A percentile compares a stretch with the other conserved stretches of the same genome.
Evolutionary conservation across 2,113 vertebrate genomes (phyloP).

Genomic region (Lepisosteus osseus): DNA sequence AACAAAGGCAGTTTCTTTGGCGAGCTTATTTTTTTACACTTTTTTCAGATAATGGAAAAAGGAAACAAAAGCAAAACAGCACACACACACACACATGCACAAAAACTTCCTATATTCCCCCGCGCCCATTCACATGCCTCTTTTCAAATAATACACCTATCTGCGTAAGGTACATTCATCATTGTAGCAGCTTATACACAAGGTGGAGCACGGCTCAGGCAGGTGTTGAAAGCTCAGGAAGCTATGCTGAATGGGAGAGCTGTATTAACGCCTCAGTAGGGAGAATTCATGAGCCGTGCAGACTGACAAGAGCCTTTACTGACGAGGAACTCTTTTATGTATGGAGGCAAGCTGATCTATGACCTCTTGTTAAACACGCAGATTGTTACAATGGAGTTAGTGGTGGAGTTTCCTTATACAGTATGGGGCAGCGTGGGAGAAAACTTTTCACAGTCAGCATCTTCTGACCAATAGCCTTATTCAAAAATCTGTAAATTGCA

Average conservation of each 20-base stretch:
- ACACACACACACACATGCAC: conserved; percentile 37
- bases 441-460: too few relatives aligned
- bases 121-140: too few relatives aligned
- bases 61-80: conserved; percentile 35
- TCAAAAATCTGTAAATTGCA: too few relatives aligned
- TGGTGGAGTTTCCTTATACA: too few relatives aligned
- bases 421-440: too few relatives aligned
- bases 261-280: not conserved
- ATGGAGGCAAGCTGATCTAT: not conserved
- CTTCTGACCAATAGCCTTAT: too few relatives aligned
- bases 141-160: too few relatives aligned
- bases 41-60: conserved; percentile 34
- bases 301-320: not conserved
- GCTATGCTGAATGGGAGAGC: conserved; percentile 15
- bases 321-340: not conserved
- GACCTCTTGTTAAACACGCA: not conserved
- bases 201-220: conserved; percentile 6
- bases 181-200: too few relatives aligned
- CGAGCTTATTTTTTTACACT: conserved; percentile 22
- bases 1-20: conserved; percentile 19
- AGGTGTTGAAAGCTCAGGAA: conserved; percentile 17
- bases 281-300: too few relatives aligned
- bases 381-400: too few relatives aligned
- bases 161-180: too few relatives aligned
- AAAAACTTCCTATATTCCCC: conserved; percentile 16